Percentiles rank a stretch among this genome's conserved stretches.
phyloP scores from a whole-genome alignment of 2,888 invertebrate genomes.

The Acleris emargana region DNA sequence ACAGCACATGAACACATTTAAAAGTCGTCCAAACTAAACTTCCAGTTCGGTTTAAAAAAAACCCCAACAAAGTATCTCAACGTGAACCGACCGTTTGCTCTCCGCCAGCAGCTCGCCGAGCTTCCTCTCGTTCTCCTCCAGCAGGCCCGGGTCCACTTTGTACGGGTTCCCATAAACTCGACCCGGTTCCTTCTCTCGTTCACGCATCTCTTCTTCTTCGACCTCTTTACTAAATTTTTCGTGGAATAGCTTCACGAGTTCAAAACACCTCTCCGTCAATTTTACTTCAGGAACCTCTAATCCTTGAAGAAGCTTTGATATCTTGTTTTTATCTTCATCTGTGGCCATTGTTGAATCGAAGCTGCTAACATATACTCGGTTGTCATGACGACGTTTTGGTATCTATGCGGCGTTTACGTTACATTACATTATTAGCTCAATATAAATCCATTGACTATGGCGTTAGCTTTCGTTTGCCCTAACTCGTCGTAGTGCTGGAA shows the following conservation, averaged over 20 bases:
- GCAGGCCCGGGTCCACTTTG: constrained; percentile 54
- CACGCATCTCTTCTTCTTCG: constrained; percentile 50
- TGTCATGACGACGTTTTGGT: constrained; percentile 37
- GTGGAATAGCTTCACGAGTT: constrained; percentile 62
- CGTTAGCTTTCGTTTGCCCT: constrained; percentile 49
- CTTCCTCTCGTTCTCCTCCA: constrained; percentile 67
- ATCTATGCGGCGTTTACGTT: neutral
- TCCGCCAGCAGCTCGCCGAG: constrained; percentile 55
- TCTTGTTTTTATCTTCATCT: constrained; percentile 70
- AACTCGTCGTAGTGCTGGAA: constrained; percentile 48
- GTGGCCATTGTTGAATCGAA: constrained; percentile 58
- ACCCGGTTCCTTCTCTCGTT: constrained; percentile 32
- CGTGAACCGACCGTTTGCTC: constrained; percentile 55
- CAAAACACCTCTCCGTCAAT: constrained; percentile 63
- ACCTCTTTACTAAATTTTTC: constrained; percentile 56
- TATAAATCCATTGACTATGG: constrained; percentile 42
- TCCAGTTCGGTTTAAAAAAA: too few species aligned
- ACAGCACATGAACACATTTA: too few species aligned
- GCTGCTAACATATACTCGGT: constrained; percentile 22
- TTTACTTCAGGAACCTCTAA: constrained; percentile 68
- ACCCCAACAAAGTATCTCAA: neutral
- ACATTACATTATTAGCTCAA: neutral
- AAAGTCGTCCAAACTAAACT: too few species aligned
- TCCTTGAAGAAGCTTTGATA: constrained; percentile 66
- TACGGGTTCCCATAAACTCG: constrained; percentile 63